A percentile compares a stretch with the other conserved stretches of the same genome.
phyloP scores from a whole-genome alignment of 2,888 invertebrate genomes.

The Leptinotarsa juncta region DNA sequence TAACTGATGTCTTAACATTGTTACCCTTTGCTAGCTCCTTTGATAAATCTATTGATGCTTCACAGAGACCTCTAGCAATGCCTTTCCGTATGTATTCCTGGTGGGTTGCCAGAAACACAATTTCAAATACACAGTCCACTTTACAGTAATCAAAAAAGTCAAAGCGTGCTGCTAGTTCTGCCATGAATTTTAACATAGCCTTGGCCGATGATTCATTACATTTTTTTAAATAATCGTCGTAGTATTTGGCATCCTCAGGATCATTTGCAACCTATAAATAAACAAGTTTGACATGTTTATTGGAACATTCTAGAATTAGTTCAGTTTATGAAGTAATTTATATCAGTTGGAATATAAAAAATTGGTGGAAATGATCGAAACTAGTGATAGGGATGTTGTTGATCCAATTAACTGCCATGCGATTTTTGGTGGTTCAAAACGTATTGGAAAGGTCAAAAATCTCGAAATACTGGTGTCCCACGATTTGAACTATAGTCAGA shows the following conservation, averaged over 20 bases:
- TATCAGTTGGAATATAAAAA: too few species aligned
- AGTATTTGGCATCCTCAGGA: slow-evolving; percentile 66
- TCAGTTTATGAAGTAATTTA: too few species aligned
- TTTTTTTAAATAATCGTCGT: slow-evolving; percentile 70
- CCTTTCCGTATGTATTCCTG: slow-evolving; percentile 68
- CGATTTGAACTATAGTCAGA: too few species aligned
- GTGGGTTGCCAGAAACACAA: slow-evolving; percentile 75
- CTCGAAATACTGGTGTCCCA: too few species aligned
- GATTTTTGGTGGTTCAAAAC: too few species aligned
- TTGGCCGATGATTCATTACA: slow-evolving; percentile 71
- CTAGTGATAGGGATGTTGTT: too few species aligned
- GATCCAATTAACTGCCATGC: too few species aligned
- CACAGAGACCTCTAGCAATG: slow-evolving; percentile 69
- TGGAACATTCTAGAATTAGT: not conserved
- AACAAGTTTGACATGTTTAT: not conserved
- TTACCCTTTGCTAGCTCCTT: slow-evolving; percentile 55
- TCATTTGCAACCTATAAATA: slow-evolving; percentile 23
- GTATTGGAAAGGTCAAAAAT: too few species aligned
- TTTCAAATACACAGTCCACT: slow-evolving; percentile 73
- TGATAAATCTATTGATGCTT: slow-evolving; percentile 70
- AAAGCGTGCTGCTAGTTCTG: slow-evolving; percentile 70
- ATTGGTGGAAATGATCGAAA: too few species aligned
- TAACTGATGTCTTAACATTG: slow-evolving; percentile 16
- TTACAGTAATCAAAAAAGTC: slow-evolving; percentile 74
- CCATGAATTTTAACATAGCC: slow-evolving; percentile 75